Evolutionary conservation across 2,888 invertebrate species (phyloP).

Genomic region (Andrena dorsata): DNA sequence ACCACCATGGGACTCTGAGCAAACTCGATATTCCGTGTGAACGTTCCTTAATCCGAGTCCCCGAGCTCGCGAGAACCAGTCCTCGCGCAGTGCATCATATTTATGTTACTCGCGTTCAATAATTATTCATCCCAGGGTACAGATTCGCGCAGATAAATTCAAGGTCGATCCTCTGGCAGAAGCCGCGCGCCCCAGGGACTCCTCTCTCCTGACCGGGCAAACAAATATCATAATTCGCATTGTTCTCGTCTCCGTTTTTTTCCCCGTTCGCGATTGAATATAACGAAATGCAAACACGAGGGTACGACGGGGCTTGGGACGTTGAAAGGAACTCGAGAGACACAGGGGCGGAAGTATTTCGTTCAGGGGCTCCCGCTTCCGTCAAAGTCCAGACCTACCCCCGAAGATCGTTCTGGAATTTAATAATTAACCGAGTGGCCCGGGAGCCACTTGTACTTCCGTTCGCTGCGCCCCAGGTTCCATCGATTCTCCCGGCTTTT

Average conservation of each 20-base stretch:
- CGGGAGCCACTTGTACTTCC: slow-evolving; percentile 42
- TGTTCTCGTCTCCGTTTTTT: slow-evolving; percentile 78
- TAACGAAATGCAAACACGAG: slow-evolving; percentile 84
- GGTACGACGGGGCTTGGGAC: slow-evolving; percentile 72
- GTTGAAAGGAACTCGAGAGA: slow-evolving; percentile 55
- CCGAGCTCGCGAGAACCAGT: slow-evolving; percentile 54
- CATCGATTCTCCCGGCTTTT: slow-evolving; percentile 19
- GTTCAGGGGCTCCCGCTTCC: slow-evolving; percentile 35
- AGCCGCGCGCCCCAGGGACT: slow-evolving; percentile 68
- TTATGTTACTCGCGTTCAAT: slow-evolving; percentile 69
- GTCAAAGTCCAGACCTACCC: slow-evolving; percentile 56
- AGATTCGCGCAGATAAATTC: slow-evolving; percentile 69
- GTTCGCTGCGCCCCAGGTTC: slow-evolving; percentile 13
- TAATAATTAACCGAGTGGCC: slow-evolving; percentile 64
- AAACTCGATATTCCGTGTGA: slow-evolving; percentile 43
- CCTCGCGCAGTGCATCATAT: slow-evolving; percentile 64
- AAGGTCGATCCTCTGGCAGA: slow-evolving; percentile 71
- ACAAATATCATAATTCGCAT: slow-evolving; percentile 84
- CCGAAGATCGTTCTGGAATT: slow-evolving; percentile 65
- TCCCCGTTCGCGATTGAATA: slow-evolving; percentile 80
- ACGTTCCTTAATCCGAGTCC: slow-evolving; percentile 56
- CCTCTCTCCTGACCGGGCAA: slow-evolving; percentile 78
- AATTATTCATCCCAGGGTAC: slow-evolving; percentile 70
- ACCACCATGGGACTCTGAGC: neutral
- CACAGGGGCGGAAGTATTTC: slow-evolving; percentile 48